phyloP scores from a whole-genome alignment of 2,113 vertebrate species.

The Platycercus adscitus region DNA sequence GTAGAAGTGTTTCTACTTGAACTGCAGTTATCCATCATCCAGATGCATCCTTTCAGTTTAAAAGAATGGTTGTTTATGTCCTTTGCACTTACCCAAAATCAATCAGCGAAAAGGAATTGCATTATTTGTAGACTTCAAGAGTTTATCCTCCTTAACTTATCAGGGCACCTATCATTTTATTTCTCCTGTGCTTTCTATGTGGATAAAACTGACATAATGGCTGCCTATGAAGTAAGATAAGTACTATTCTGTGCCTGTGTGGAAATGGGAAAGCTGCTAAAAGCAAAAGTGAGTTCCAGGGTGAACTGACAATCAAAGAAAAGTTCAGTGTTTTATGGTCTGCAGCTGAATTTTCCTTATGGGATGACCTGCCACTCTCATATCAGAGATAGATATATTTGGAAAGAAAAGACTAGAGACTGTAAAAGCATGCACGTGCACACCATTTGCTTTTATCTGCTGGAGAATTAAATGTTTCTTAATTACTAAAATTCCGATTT shows the following conservation, averaged over 20 bases:
- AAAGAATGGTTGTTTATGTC: neutral
- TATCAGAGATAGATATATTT: neutral
- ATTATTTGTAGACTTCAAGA: slow-evolving; percentile 9
- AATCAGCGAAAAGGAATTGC: slow-evolving; percentile 13
- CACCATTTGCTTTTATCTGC: neutral
- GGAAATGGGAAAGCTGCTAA: neutral
- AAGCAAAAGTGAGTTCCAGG: slow-evolving; percentile 17
- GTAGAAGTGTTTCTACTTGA: neutral
- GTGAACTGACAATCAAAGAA: neutral
- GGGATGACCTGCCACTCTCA: neutral
- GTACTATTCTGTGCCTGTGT: neutral
- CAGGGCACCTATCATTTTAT: neutral
- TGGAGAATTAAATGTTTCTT: neutral
- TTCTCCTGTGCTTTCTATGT: neutral
- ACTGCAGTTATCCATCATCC: neutral
- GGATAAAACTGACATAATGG: neutral
- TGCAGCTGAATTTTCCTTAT: neutral
- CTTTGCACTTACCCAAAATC: neutral
- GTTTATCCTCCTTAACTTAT: slow-evolving; percentile 19
- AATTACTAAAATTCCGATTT: neutral
- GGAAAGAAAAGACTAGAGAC: neutral
- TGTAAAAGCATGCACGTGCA: neutral
- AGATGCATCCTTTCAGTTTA: neutral
- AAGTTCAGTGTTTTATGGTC: neutral
- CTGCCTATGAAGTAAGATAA: neutral